phyloP scores from a whole-genome alignment of 2,888 invertebrate species.

The Dynastes maya region DNA sequence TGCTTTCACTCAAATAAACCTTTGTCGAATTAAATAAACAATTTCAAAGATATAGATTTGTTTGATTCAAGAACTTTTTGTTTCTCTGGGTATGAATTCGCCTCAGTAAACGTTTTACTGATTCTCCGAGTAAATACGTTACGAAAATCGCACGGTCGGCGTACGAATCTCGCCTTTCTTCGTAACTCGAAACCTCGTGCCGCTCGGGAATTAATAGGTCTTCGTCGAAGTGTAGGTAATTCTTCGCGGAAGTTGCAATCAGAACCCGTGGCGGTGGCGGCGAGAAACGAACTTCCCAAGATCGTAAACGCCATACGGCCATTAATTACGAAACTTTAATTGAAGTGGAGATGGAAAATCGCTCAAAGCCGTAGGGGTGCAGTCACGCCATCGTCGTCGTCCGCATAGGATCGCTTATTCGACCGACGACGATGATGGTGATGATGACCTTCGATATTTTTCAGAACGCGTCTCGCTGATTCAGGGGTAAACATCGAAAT shows the following conservation, averaged over 20 bases:
- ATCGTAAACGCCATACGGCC: constrained; percentile 42
- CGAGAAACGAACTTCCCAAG: constrained; percentile 41
- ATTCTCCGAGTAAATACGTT: too few relatives aligned
- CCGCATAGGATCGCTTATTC: too few relatives aligned
- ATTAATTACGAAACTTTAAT: constrained; percentile 55
- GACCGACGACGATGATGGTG: not conserved
- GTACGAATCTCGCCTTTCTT: too few relatives aligned
- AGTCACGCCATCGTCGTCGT: constrained; percentile 52
- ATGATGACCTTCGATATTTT: constrained; percentile 49
- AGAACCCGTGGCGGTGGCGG: not conserved
- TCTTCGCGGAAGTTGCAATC: constrained; percentile 10
- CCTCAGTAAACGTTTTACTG: too few relatives aligned
- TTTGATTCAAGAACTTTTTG: too few relatives aligned
- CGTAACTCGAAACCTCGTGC: too few relatives aligned
- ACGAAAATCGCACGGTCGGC: too few relatives aligned
- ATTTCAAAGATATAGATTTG: too few relatives aligned
- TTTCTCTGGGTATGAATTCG: too few relatives aligned
- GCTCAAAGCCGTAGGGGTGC: constrained; percentile 17
- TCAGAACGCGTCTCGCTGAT: not conserved
- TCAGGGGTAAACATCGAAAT: too few relatives aligned
- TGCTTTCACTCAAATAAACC: too few relatives aligned
- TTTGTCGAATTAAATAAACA: too few relatives aligned
- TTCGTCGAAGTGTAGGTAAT: constrained; percentile 1
- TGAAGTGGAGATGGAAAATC: constrained; percentile 53
- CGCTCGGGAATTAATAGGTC: constrained; percentile 4